Evolutionary conservation across 2,888 invertebrate genomes (phyloP), one percentile per base, ranked within the genome.

Genomic region (Ectemnius continuus): DNA sequence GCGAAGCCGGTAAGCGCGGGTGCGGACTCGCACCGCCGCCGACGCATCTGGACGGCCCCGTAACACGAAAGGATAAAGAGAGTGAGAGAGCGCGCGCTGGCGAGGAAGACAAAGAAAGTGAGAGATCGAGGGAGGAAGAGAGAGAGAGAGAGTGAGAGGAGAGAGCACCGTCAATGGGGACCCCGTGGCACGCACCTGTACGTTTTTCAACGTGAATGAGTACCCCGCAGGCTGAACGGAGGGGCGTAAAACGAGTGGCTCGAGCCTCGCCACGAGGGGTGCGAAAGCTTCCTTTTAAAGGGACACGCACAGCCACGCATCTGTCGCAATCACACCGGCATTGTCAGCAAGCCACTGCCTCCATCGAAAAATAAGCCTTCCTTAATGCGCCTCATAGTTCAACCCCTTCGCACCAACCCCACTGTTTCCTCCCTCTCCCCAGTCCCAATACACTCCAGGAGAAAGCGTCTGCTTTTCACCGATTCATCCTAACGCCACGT

Each of bases 281-380:
- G 83, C 79, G 80, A 79, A 83, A 85, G 79, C 79, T 70, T 75
- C 68, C 75, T 84, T 78, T 84, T 81, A 83, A 88, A 86, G 78
- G 80, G 83, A 80, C 85, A 84, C 82, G 80, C 82, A 83, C 79
- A 69, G 46, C 73, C 82, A 68, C 78, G 73, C 89, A 89, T 89
- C 89, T 90, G 90, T 88, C 89, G 86, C 87, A 83, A 88, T 88
- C 84, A 85, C 73, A 79, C 61, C 68, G 76, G 79, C 85, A 88
- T 89, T 89, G 87, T 88, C 86, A 74, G 84, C 82, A 75, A 61
- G 65, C 75, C 73, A 67, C 61, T 68, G 70, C 62, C 8, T 36
- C 71, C 78, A 82, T 84, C 80, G 82, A 83, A 83, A 84, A 83
- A 84, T 76, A 67, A 73, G 69, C 52, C 71, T 70, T 63, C 64